phyloP scores from a whole-genome alignment of 2,113 vertebrate species.

The Microcebus ravelobensis region DNA sequence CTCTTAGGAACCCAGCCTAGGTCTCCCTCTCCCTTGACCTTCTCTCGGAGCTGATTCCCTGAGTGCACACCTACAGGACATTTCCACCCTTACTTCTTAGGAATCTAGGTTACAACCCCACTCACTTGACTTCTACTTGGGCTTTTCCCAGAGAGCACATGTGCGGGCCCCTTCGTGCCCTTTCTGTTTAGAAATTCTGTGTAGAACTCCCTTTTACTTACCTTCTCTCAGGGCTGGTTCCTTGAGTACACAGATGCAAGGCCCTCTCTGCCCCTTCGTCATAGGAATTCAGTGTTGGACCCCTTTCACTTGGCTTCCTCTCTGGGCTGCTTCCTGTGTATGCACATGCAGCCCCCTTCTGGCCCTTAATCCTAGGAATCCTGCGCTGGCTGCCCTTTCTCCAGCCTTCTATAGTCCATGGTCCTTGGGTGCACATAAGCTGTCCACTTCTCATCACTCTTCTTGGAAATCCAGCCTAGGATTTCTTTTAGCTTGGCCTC shows the following conservation, averaged over 20 bases:
- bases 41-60: background rate
- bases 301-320: background rate
- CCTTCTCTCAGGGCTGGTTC: background rate
- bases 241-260: background rate
- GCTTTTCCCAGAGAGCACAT: background rate
- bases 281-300: background rate
- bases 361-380: background rate
- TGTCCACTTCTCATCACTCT: background rate
- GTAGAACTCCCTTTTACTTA: background rate
- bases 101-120: too few species aligned
- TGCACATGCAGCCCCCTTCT: too few species aligned
- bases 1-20: background rate
- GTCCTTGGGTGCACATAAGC: background rate
- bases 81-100: too few species aligned
- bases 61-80: too few species aligned
- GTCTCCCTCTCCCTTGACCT: background rate
- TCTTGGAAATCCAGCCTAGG: background rate
- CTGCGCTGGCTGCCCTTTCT: background rate
- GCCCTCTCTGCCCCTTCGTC: background rate
- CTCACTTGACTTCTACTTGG: background rate
- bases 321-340: background rate
- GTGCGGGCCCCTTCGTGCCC: background rate
- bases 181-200: background rate
- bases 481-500: background rate
- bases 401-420: background rate